Conservation (phyloP, 2,888 invertebrate species). For the Dicyrtomina minuta region DNA sequence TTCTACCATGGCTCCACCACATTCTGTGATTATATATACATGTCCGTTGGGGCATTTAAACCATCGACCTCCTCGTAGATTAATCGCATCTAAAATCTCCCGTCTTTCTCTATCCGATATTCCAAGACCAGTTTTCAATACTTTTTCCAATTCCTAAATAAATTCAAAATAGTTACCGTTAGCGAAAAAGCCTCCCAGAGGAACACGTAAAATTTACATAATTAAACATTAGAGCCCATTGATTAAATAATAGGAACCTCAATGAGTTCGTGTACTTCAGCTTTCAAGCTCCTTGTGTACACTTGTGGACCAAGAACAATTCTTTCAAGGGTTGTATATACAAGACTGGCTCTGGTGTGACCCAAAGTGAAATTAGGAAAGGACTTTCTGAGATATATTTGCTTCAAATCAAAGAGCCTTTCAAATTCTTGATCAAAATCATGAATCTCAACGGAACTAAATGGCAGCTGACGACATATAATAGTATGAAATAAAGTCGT, state of each 20-base stretch:
- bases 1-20: slow-evolving; percentile 65
- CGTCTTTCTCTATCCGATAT: slow-evolving; percentile 39
- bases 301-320: no score
- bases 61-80: slow-evolving; percentile 60
- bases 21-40: slow-evolving; percentile 66
- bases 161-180: no score
- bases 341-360: neutral
- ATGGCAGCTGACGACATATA: slow-evolving; percentile 30
- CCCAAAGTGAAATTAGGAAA: slow-evolving; percentile 1
- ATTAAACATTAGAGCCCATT: no score
- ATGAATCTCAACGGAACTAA: slow-evolving; percentile 36
- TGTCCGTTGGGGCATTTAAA: slow-evolving; percentile 72
- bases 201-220: no score
- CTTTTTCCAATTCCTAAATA: slow-evolving; percentile 39
- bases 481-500: slow-evolving; percentile 12
- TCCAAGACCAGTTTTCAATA: slow-evolving; percentile 39
- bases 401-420: slow-evolving; percentile 31
- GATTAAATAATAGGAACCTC: no score
- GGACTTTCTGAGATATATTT: neutral
- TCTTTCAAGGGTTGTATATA: neutral
- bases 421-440: slow-evolving; percentile 46
- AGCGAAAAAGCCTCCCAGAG: no score
- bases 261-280: no score
- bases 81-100: slow-evolving; percentile 36
- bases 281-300: no score